A percentile compares a stretch with the other conserved stretches of the same genome.
Conservation (phyloP, 2,888 invertebrate genomes). For the Saturnia pavonia region DNA sequence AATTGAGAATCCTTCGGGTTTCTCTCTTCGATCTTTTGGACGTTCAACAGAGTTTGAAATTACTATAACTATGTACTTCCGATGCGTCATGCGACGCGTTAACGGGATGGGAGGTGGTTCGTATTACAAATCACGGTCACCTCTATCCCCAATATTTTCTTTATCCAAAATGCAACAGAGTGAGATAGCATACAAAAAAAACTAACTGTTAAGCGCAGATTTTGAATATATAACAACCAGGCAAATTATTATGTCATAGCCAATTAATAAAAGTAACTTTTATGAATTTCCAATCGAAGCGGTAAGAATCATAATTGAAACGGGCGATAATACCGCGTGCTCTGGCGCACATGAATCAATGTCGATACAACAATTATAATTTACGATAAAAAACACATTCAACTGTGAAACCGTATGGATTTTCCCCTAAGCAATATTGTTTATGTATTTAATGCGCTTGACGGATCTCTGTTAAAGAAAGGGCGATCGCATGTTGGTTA, state of each 20-base stretch:
- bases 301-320: constrained; percentile 43
- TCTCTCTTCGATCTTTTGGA: no score
- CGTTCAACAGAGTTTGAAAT: no score
- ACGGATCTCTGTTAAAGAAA: not conserved
- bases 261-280: not conserved
- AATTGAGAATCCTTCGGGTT: no score
- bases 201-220: no score
- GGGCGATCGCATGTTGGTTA: no score
- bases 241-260: not conserved
- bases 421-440: constrained; percentile 14
- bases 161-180: no score
- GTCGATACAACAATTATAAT: constrained; percentile 44
- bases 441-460: not conserved
- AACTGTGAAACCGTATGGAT: constrained; percentile 32
- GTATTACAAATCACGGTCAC: no score
- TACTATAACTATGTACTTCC: no score
- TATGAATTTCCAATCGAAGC: not conserved
- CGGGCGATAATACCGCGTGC: constrained; percentile 46
- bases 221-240: not conserved
- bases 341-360: constrained; percentile 60
- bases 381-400: constrained; percentile 48
- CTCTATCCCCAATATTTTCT: no score
- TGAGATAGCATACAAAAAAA: no score
- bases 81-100: no score
- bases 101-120: no score